phyloP scores from a whole-genome alignment of 2,797 vertebrate genomes.

The Harpagifer antarcticus region DNA sequence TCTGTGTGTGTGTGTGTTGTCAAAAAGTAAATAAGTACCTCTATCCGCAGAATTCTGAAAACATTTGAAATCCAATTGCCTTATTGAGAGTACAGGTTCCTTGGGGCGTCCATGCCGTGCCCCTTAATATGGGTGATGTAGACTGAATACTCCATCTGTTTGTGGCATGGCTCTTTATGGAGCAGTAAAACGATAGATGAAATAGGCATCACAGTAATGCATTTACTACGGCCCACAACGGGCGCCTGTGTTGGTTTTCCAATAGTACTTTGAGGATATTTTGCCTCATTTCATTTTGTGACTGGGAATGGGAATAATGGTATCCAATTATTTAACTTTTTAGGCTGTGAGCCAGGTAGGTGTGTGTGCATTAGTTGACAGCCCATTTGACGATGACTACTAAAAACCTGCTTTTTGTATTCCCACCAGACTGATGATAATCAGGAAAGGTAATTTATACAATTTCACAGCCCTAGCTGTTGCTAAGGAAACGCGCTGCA shows the following conservation, averaged over 20 bases:
- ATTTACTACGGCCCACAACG: slow-evolving; percentile 57
- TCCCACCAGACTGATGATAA: slow-evolving; percentile 72
- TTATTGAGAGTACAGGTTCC: slow-evolving; percentile 16
- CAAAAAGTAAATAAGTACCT: slow-evolving; percentile 30
- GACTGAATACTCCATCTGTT: slow-evolving; percentile 6
- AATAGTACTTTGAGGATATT: slow-evolving; percentile 62
- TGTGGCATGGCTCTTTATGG: slow-evolving; percentile 11
- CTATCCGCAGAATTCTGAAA: slow-evolving; percentile 26
- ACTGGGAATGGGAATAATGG: slow-evolving; percentile 71
- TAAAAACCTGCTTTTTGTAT: slow-evolving; percentile 53
- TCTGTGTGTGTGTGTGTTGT: neutral
- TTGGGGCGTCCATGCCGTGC: neutral
- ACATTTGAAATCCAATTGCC: slow-evolving; percentile 14
- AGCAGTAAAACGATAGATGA: slow-evolving; percentile 35
- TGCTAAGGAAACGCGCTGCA: slow-evolving; percentile 83
- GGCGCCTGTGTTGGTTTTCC: slow-evolving; percentile 56
- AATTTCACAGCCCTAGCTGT: slow-evolving; percentile 79
- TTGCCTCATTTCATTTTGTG: slow-evolving; percentile 62
- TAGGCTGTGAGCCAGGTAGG: slow-evolving; percentile 65
- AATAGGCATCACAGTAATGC: slow-evolving; percentile 53
- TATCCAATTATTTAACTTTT: slow-evolving; percentile 69
- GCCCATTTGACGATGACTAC: slow-evolving; percentile 63
- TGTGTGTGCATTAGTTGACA: slow-evolving; percentile 65
- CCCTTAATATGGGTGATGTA: slow-evolving; percentile 9
- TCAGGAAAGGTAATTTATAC: slow-evolving; percentile 83